Base-by-base conservation (phyloP, 2,797 vertebrate species). In the Carduelis carduelis region DNA sequence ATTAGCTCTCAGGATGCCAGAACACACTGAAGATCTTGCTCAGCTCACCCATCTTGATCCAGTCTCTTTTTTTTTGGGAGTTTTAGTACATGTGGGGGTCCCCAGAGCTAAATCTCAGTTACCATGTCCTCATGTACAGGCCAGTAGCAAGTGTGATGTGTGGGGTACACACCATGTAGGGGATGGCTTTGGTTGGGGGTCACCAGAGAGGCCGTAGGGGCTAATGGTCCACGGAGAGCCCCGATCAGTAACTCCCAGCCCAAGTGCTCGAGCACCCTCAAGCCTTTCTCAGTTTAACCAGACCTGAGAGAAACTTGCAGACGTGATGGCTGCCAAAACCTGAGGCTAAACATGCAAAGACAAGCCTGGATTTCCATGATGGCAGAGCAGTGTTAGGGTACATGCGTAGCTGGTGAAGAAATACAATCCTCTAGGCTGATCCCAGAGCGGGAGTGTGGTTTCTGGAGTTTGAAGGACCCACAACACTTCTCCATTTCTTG, bases 131-230 rank as follows among this genome's bases (percentile, higher is more conserved):
- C 32, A 35, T 4, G 6, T 17, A n/a, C 12, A 47, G n/a, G 24
- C 12, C 27, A 49, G 60, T 7, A 63, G 15, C 32, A 74, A 37
- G 23, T 22, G 28, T 41, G 37, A 35, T 6, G 22, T 1, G 2
- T 30, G 37, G 39, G 13, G 46, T 12, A 35, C 23, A 41, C 27
- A 34, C 9, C 8, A 11, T 0, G 0, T 8, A 16, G 34, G 21
- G 56, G 5, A 43, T 7, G 15, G 30, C 39, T 83, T 61, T 77
- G n/a, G 27, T 0, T 52, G 47, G 20, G 59, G 9, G 17, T 19
- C 64, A 69, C 15, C 20, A 47, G 27, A 56, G 46, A 13, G 8
- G 19, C 27, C 8, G 2, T 24, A 60, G 70, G 44, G 32, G 6
- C 21, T 74, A 37, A 65, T 1, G 28, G 21, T 23, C 26, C 26